These are phyloP conservation scores for Calliphora vicina DNA, from an alignment of 1,140 invertebrate genomes.

Conservation along the genomic window DNA sequence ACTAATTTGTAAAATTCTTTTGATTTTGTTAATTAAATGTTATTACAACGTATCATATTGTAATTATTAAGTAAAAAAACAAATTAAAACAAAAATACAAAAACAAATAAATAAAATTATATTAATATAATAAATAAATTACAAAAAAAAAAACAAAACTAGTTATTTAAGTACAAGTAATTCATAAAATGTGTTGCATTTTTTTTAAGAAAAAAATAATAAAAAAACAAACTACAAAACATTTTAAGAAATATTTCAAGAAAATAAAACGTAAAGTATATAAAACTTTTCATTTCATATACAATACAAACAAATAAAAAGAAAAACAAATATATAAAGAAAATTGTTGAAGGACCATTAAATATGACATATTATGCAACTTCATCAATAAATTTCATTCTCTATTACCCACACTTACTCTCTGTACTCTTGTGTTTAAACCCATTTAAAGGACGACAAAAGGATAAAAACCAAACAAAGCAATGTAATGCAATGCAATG, in stretches of 20 bases:
- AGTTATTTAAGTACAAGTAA: slow-evolving; percentile 7
- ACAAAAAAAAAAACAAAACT: not conserved
- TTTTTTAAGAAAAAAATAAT: too few species aligned
- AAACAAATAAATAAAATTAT: not conserved
- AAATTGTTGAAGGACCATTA: not conserved
- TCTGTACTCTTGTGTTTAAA: not conserved
- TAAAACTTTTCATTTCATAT: not conserved
- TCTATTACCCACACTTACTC: not conserved
- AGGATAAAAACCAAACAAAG: not conserved
- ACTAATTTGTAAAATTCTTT: too few species aligned
- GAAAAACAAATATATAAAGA: not conserved
- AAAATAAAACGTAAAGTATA: not conserved
- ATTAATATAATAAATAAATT: not conserved
- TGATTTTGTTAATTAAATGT: slow-evolving; percentile 26
- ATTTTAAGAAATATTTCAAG: not conserved
- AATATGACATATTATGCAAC: not conserved
- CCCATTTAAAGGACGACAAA: not conserved
- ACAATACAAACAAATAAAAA: not conserved
- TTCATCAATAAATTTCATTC: not conserved
- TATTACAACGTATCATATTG: slow-evolving; percentile 29
- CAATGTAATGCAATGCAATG: not conserved
- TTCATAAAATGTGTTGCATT: not conserved
- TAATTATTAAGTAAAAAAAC: slow-evolving; percentile 22
- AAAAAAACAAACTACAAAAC: not conserved
- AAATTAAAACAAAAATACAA: not conserved